Conservation (phyloP, 2,113 vertebrate genomes). For the Microcebus jonahi region DNA sequence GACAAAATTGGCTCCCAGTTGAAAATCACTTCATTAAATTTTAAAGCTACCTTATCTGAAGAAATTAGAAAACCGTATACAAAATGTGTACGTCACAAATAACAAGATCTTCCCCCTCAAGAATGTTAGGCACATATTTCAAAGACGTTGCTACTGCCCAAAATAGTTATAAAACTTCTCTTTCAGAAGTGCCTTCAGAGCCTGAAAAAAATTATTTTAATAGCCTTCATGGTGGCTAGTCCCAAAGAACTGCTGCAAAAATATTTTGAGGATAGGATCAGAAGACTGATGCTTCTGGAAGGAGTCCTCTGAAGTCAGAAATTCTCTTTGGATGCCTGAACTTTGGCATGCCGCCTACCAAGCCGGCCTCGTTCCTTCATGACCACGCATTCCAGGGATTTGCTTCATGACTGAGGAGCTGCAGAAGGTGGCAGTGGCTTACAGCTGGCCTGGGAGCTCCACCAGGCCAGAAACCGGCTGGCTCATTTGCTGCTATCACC, state of each 20-base stretch:
- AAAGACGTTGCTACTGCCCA: background rate
- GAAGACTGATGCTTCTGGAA: background rate
- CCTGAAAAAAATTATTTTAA: background rate
- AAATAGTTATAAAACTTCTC: conserved; percentile 15
- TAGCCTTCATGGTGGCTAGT: background rate
- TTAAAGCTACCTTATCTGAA: background rate
- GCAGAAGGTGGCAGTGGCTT: background rate
- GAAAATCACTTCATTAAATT: background rate
- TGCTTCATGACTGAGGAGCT: background rate
- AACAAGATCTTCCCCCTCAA: background rate
- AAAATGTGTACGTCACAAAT: background rate
- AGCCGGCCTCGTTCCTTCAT: background rate
- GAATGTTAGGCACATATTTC: background rate
- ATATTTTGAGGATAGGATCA: background rate
- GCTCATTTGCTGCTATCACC: fast-evolving
- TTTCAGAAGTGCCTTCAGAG: background rate
- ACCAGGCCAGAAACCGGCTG: background rate
- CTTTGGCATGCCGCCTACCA: fast-evolving
- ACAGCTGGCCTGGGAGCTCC: background rate
- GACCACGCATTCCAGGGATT: fast-evolving
- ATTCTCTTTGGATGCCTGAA: background rate
- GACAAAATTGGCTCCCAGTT: background rate
- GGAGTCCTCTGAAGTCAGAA: background rate
- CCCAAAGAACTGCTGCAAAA: background rate
- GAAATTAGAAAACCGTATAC: background rate